Evolutionary conservation across 1,140 invertebrate species (phyloP).

Genomic region (Anastrepha obliqua): DNA sequence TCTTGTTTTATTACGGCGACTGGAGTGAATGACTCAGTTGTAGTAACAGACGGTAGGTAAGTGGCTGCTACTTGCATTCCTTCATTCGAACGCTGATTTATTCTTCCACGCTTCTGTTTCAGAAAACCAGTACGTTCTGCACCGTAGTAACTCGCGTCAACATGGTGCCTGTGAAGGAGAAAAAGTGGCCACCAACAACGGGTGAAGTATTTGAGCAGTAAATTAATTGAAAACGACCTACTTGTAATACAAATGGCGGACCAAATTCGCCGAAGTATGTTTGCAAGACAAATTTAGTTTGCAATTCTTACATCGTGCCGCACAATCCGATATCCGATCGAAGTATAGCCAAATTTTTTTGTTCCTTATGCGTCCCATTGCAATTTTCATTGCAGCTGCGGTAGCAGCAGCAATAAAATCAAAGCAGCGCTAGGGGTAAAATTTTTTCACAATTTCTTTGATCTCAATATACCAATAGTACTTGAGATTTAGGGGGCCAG

Average conservation of each 20-base stretch:
- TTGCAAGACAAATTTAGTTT: constrained; percentile 68
- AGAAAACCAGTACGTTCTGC: constrained; percentile 47
- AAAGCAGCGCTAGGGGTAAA: background rate
- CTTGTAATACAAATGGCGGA: constrained; percentile 67
- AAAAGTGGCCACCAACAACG: constrained; percentile 5
- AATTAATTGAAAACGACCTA: constrained; percentile 63
- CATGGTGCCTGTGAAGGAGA: constrained; percentile 14
- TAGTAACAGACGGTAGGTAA: background rate
- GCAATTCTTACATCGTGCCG: constrained; percentile 65
- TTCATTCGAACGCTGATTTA: background rate
- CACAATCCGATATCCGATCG: constrained; percentile 51
- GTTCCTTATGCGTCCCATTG: constrained; percentile 51
- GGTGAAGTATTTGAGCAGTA: constrained; percentile 35
- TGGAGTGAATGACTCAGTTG: background rate
- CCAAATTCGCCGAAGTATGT: constrained; percentile 67
- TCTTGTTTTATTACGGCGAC: constrained; percentile 37
- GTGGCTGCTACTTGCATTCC: background rate
- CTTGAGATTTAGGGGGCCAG: constrained; percentile 33
- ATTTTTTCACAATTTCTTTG: constrained; percentile 18
- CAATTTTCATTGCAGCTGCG: constrained; percentile 15
- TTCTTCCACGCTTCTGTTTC: constrained; percentile 30
- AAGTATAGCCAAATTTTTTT: constrained; percentile 56
- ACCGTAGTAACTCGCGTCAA: constrained; percentile 48
- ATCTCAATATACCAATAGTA: constrained; percentile 40
- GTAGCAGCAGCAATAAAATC: background rate